A percentile compares a stretch with the other conserved stretches of the same genome.
These are phyloP conservation scores for Tethya wilhelma DNA, from an alignment of 37 sponge, comb jelly and placozoan species.

Conservation along the genomic window DNA sequence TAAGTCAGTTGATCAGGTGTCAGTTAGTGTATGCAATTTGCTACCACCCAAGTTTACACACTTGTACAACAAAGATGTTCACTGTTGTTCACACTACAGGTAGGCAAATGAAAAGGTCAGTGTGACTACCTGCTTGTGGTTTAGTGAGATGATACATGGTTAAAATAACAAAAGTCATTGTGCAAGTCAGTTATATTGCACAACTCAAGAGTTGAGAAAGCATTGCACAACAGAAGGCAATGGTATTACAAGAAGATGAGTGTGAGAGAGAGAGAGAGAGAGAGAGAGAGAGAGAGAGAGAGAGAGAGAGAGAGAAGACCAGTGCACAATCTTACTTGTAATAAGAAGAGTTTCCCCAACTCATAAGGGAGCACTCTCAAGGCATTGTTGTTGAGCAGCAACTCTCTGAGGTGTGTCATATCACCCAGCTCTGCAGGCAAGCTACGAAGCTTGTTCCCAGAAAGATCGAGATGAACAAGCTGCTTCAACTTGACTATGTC, in stretches of 20 bases:
- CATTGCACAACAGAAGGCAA: neutral
- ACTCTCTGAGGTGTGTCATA: constrained; percentile 91
- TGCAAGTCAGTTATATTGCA: no score
- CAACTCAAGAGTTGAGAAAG: neutral
- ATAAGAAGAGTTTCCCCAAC: constrained; percentile 89
- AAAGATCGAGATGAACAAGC: constrained; percentile 86
- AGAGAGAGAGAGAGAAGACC: neutral
- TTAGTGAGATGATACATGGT: no score
- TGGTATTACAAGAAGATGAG: neutral
- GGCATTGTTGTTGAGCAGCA: constrained; percentile 86
- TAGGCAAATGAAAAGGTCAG: neutral
- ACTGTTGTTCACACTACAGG: neutral
- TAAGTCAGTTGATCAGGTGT: no score
- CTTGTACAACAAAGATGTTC: neutral
- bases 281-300: neutral
- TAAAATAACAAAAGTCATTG: no score
- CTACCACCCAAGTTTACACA: neutral
- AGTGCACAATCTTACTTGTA: constrained; percentile 32
- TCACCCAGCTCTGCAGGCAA: constrained; percentile 95
- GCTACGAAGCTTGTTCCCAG: constrained; percentile 89
- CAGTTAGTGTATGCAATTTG: no score
- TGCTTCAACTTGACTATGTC: constrained; percentile 75
- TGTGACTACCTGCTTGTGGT: no score
- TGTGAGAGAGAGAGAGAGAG: neutral
- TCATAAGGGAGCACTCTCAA: constrained; percentile 90